phyloP scores from a whole-genome alignment of 2,113 vertebrate genomes.

The Callospermophilus lateralis region DNA sequence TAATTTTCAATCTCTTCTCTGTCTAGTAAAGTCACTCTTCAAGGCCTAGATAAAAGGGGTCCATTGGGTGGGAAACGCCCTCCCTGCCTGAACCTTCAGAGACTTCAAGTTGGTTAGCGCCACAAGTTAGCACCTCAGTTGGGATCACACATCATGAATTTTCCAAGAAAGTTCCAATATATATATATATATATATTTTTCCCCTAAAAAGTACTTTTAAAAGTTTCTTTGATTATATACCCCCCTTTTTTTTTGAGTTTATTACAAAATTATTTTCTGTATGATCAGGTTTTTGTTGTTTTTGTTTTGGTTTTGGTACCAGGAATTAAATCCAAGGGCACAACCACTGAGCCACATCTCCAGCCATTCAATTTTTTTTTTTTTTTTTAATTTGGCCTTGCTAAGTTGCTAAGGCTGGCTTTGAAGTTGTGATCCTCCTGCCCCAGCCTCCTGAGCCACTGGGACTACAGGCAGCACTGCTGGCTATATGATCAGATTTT shows the following conservation, averaged over 20 bases:
- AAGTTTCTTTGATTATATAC: neutral
- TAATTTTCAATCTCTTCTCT: neutral
- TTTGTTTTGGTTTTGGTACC: too few species aligned
- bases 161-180: neutral
- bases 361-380: too few species aligned
- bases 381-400: too few species aligned
- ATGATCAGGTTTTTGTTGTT: neutral
- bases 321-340: too few species aligned
- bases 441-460: too few species aligned
- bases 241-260: neutral
- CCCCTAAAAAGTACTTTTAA: neutral
- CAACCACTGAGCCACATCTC: too few species aligned
- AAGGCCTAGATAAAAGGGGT: neutral
- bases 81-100: neutral
- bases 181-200: neutral
- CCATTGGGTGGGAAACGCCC: neutral
- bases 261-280: neutral
- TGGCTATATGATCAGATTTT: neutral
- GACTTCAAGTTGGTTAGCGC: neutral
- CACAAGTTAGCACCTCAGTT: neutral
- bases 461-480: too few species aligned
- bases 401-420: too few species aligned
- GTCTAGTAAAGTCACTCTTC: neutral
- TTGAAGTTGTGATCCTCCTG: too few species aligned
- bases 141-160: neutral